Percentiles rank a stretch among this genome's conserved stretches.
phyloP scores from a whole-genome alignment of 2,888 invertebrate genomes.

The Cryptophagus acutangulus region DNA sequence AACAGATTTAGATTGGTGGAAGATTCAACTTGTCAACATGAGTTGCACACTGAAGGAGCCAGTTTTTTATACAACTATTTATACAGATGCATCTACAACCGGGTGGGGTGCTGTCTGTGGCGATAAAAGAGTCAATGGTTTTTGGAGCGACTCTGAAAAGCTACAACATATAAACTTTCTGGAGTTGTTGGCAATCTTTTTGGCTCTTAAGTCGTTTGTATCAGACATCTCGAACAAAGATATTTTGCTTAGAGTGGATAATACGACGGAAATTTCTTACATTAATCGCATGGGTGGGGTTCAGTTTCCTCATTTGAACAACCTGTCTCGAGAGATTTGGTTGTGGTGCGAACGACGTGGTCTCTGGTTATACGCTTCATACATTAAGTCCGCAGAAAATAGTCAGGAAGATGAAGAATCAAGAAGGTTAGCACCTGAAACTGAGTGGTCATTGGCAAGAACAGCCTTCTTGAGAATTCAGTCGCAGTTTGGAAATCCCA shows the following conservation, averaged over 20 bases:
- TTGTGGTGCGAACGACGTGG: slow-evolving; percentile 8
- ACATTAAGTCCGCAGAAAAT: slow-evolving; percentile 9
- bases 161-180: too few relatives aligned
- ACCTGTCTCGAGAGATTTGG: slow-evolving; percentile 11
- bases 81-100: slow-evolving; percentile 8
- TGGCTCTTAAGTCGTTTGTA: slow-evolving; percentile 8
- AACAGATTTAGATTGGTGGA: too few relatives aligned
- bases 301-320: slow-evolving; percentile 5
- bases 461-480: slow-evolving; percentile 1
- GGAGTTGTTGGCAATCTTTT: slow-evolving; percentile 7
- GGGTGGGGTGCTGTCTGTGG: slow-evolving; percentile 11
- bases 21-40: too few relatives aligned
- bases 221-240: slow-evolving; percentile 2
- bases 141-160: too few relatives aligned
- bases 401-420: slow-evolving; percentile 9
- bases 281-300: slow-evolving; percentile 7
- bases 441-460: slow-evolving; percentile 6
- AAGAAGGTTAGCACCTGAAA: slow-evolving; percentile 5
- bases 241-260: slow-evolving; percentile 11
- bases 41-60: too few relatives aligned
- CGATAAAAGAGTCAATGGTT: too few relatives aligned
- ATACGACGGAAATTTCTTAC: slow-evolving; percentile 12
- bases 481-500: slow-evolving; percentile 6
- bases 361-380: slow-evolving; percentile 7
- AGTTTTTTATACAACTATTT: too few relatives aligned